Base-by-base conservation (phyloP, 1,140 invertebrate species). In the Drosophila pectinifera region DNA sequence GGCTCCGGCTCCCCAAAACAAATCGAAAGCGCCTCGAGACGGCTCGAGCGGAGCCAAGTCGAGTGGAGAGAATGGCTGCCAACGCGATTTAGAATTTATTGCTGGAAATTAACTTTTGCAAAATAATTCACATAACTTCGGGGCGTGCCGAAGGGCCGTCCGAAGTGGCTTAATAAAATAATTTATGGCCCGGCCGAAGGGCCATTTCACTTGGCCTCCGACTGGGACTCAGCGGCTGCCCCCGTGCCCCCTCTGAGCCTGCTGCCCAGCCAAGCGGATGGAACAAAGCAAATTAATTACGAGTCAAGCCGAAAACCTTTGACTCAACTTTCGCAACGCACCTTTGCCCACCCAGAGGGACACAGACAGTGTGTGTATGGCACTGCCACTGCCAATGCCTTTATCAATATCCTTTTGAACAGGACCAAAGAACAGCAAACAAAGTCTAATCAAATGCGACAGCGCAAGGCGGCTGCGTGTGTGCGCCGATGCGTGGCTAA, bases 261-360 rank as follows among this genome's bases (percentile, higher is more conserved):
- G 48, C 16, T 62, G 63, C 53, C 57, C 78, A 89, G 80, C 83
- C 80, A 64, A 85, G 73, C 62, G 84, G 45, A 85, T 68, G 74
- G 65, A 91, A 91, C 89, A 91, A 91, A 91, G 89, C 89, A 82
- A 91, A 91, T 91, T 91, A 91, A 91, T 91, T 91, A 86, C 89
- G 86, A 81, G 89, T 89, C 84, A 89, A 89, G 80, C 80, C 39
- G 62, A 89, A 68, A 89, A 81, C 83, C 73, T 86, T 89, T 88
- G 84, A 83, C 84, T 80, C 59, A 51, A 69, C 73, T 70, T 63
- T 74, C 11, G 76, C 24, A 74, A 84, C 67, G 77, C 73, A 85
- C 80, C 85, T 80, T 83, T 73, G 39, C 48, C 54, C 53, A 63
- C 43, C 61, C 16, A 65, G 28, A 31, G 28, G 8, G 8, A 31